Base-by-base conservation (phyloP, 2,797 vertebrate genomes). In the Iguana delicatissima region DNA sequence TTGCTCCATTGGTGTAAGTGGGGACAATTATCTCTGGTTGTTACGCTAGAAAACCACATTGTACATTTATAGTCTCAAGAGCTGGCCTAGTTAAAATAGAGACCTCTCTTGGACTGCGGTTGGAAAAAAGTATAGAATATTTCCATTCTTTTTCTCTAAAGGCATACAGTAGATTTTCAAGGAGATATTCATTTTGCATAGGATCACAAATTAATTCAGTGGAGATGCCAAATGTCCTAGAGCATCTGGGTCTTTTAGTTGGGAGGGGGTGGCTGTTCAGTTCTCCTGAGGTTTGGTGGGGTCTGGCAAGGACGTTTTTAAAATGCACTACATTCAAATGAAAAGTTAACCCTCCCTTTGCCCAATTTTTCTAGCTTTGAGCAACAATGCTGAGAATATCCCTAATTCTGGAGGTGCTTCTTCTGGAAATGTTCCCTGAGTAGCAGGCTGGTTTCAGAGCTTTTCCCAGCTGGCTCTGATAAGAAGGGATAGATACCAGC, bases 201-300 rank as follows among this genome's bases (percentile, higher is more conserved):
- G 5, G 1, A 64, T 64, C 52, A 57, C 62, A 87, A 93, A 74
- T 55, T 76, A 85, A 81, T 14, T 87, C 92, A 79, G 64, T 77
- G 59, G 86, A 91, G 85, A 59, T 32, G 82, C 77, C 38, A 82
- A 93, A 90, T 85, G 76, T 85, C 89, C 89, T 73, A n/a, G 6
- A 85, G 89, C 83, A 72, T 85, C 32, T 69, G 4, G 50, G 16
- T 13, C 52, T 85, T 90, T 85, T 26, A 72, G 35, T 64, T 59
- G 46, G 76, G 5, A 35, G 22, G 1, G 10, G 74, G 38, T 26
- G n/a, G 26, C 29, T 73, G 32, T 89, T 89, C 46, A 55, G 67
- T 7, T 85, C 67, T 90, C 67, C 22, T 90, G 77, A 86, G 67
- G 29, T 86, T 90, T 90, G 20, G 77, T 81, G 52, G 67, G 79